Evolutionary conservation across 2,888 invertebrate genomes (phyloP).

Genomic region (Brenthis daphne): DNA sequence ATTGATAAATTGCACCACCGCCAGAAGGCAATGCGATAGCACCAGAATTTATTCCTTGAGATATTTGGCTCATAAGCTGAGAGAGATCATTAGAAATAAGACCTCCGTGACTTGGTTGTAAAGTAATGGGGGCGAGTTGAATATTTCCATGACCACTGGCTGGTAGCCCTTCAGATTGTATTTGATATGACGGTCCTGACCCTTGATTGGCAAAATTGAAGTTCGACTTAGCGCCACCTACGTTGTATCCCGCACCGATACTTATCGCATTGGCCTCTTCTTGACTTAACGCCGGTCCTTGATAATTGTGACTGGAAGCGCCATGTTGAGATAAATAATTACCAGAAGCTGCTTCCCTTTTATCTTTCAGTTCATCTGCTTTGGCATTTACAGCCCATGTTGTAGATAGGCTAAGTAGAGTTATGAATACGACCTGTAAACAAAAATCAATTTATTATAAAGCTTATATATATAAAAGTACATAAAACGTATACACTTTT

Average conservation of each 20-base stretch:
- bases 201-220: constrained; percentile 43
- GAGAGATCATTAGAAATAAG: constrained; percentile 60
- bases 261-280: constrained; percentile 71
- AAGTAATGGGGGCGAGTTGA: constrained; percentile 67
- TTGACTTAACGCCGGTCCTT: constrained; percentile 53
- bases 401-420: constrained; percentile 64
- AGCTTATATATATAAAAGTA: constrained; percentile 7
- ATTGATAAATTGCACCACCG: constrained; percentile 57
- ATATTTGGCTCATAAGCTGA: constrained; percentile 71
- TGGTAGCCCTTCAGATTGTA: constrained; percentile 56
- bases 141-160: constrained; percentile 59
- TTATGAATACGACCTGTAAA: constrained; percentile 69
- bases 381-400: constrained; percentile 63
- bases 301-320: constrained; percentile 49
- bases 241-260: constrained; percentile 75
- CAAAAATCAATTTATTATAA: constrained; percentile 6
- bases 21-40: constrained; percentile 60
- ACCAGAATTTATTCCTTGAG: constrained; percentile 66
- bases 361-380: constrained; percentile 67
- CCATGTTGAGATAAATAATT: constrained; percentile 54
- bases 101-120: constrained; percentile 61
- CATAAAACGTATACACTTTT: constrained; percentile 3
- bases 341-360: constrained; percentile 62
- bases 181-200: constrained; percentile 57
- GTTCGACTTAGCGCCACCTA: constrained; percentile 64